phyloP scores from a whole-genome alignment of 2,113 vertebrate species.

The Cyanocitta stelleri region DNA sequence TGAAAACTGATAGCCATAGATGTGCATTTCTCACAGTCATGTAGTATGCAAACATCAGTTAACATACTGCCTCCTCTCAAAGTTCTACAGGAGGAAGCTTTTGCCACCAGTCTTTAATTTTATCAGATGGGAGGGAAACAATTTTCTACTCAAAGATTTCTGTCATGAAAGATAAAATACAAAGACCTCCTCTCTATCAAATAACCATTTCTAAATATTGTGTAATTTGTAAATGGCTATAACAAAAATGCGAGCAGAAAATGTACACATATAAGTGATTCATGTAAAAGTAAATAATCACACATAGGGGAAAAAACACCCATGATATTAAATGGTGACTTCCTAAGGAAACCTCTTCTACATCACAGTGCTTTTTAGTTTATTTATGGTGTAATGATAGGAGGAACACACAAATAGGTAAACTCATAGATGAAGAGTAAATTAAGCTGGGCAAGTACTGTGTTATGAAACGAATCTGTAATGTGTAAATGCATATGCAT shows the following conservation, averaged over 20 bases:
- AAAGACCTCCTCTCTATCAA: background rate
- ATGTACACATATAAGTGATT: background rate
- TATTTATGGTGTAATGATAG: background rate
- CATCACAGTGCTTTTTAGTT: background rate
- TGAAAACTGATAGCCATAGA: background rate
- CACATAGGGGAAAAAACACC: fast-evolving
- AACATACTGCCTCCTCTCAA: background rate
- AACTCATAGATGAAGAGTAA: background rate
- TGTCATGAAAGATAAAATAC: background rate
- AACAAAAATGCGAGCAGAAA: background rate
- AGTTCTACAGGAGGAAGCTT: background rate
- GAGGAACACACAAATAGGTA: fast-evolving
- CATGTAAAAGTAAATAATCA: background rate
- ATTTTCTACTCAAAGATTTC: background rate
- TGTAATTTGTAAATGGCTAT: background rate
- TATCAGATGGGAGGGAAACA: background rate
- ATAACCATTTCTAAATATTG: background rate
- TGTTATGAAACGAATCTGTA: background rate
- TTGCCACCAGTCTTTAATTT: background rate
- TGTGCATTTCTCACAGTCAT: background rate
- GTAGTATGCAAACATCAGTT: background rate
- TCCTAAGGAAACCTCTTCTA: background rate
- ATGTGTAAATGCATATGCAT: background rate
- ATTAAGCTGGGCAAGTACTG: background rate
- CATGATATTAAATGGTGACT: background rate